Evolutionary conservation across 2,113 vertebrate species (phyloP).

Genomic region (Carassius gibelio): DNA sequence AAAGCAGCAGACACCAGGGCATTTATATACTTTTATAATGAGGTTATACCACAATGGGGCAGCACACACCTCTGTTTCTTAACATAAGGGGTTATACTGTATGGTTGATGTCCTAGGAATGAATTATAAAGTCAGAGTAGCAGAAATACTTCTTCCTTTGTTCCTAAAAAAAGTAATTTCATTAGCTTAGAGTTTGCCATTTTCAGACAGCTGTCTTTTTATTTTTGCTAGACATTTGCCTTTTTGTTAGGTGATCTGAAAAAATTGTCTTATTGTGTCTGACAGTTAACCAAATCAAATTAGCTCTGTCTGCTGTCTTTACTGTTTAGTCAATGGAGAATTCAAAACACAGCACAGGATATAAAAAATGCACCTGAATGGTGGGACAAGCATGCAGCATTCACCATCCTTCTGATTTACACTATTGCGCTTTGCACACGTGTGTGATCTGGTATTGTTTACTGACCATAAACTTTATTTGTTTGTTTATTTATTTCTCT

Average conservation of each 20-base stretch:
- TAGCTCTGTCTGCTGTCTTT: slow-evolving; percentile 2
- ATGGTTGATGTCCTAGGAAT: neutral
- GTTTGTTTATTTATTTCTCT: too few relatives aligned
- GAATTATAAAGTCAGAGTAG: neutral
- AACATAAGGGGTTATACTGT: neutral
- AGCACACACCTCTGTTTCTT: neutral
- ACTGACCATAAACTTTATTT: neutral
- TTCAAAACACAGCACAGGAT: neutral
- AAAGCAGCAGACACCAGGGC: neutral
- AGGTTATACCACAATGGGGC: neutral
- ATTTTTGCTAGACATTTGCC: neutral
- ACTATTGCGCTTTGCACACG: neutral
- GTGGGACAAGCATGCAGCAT: neutral
- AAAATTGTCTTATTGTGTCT: neutral
- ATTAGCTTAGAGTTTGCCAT: neutral
- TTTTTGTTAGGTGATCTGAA: neutral
- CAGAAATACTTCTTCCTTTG: neutral
- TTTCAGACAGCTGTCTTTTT: neutral
- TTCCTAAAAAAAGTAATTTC: neutral
- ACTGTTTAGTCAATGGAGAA: neutral
- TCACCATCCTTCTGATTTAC: neutral
- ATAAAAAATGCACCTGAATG: neutral
- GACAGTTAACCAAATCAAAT: neutral
- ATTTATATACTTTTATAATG: neutral
- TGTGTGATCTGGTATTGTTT: neutral